Conservation (phyloP, 2,113 vertebrate genomes). For the Apaloderma vittatum region DNA sequence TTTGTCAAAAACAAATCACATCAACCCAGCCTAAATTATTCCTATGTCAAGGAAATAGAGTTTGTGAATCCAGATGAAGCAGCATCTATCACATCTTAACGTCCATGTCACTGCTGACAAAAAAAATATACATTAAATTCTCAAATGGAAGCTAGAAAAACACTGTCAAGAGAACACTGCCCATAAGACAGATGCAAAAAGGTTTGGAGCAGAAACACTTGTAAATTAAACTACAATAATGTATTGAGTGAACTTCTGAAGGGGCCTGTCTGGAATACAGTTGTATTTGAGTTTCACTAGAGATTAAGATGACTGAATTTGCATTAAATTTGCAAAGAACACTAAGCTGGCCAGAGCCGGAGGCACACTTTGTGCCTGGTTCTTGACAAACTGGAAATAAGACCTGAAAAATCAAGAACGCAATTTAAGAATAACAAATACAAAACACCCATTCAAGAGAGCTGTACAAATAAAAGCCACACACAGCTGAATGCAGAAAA, state of each 20-base stretch:
- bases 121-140: neutral
- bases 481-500: neutral
- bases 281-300: neutral
- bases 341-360: neutral
- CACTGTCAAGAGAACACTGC: neutral
- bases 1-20: constrained; percentile 13
- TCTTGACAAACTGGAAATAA: neutral
- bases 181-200: neutral
- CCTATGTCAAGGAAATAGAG: neutral
- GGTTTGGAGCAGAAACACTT: neutral
- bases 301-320: neutral
- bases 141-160: neutral
- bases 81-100: neutral
- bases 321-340: neutral
- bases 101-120: neutral
- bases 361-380: neutral
- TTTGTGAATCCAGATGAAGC: constrained; percentile 6
- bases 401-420: neutral
- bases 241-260: neutral
- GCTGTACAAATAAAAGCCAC: neutral
- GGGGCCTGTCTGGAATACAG: neutral
- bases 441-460: neutral
- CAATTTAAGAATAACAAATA: neutral
- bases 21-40: neutral
- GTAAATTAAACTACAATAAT: neutral